phyloP scores from a whole-genome alignment of 2,113 vertebrate genomes.

The Elanus axillaris region DNA sequence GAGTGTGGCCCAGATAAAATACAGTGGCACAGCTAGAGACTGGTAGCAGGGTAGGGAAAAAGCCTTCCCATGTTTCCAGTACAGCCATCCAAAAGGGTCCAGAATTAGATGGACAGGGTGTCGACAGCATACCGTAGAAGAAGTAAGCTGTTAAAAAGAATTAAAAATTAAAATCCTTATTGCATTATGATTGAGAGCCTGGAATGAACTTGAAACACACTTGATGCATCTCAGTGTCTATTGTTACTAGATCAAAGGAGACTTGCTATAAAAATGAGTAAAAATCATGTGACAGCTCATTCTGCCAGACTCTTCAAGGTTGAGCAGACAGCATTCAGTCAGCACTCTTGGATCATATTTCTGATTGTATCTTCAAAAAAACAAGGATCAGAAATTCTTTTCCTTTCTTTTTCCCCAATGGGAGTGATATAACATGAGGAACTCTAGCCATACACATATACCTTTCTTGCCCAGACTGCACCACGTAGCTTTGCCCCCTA shows the following conservation, averaged over 20 bases:
- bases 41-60: neutral
- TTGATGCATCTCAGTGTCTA: neutral
- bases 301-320: conserved; percentile 1
- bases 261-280: conserved; percentile 3
- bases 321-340: conserved; percentile 39
- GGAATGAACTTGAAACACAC: neutral
- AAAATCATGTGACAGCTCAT: neutral
- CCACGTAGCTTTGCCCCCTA: neutral
- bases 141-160: neutral
- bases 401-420: neutral
- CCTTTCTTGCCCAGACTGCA: neutral
- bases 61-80: neutral
- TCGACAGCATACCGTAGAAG: neutral
- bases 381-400: conserved; percentile 22
- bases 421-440: neutral
- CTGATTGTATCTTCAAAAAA: conserved; percentile 43
- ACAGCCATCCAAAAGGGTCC: neutral
- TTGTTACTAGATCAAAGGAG: conserved; percentile 46
- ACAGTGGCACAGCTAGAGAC: neutral
- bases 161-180: neutral
- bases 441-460: neutral
- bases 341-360: conserved; percentile 19
- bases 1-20: neutral
- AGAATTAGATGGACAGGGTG: neutral
- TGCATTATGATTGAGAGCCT: neutral